Evolutionary conservation across 2,888 invertebrate species (phyloP).

Genomic region (Drosophila peninsularis): DNA sequence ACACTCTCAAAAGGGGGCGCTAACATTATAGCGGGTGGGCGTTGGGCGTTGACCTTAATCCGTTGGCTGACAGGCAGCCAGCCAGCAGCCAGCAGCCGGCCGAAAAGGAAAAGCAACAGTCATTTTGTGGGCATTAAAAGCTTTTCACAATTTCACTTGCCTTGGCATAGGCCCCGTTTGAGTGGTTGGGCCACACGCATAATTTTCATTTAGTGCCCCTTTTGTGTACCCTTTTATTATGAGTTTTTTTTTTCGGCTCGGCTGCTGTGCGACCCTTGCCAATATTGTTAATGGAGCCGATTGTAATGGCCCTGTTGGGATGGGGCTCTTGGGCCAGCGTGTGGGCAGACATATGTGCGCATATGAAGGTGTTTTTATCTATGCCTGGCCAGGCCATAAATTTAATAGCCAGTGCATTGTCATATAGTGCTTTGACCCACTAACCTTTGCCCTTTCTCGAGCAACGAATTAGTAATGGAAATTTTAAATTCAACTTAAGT

Average conservation of each 20-base stretch:
- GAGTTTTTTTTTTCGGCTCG: not conserved
- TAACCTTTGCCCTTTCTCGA: conserved; percentile 13
- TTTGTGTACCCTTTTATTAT: conserved; percentile 32
- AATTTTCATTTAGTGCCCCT: conserved; percentile 73
- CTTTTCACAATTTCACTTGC: conserved; percentile 62
- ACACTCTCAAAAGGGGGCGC: conserved; percentile 14
- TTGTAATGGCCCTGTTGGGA: conserved; percentile 59
- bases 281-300: conserved; percentile 76
- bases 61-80: conserved; percentile 6
- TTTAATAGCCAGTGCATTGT: conserved; percentile 49
- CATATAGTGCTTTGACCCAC: conserved; percentile 13
- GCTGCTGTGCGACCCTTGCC: conserved; percentile 35
- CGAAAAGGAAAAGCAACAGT: conserved; percentile 51
- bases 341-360: conserved; percentile 51
- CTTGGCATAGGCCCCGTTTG: conserved; percentile 31
- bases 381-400: conserved; percentile 47
- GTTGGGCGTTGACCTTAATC: conserved; percentile 32
- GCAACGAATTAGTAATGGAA: conserved; percentile 3
- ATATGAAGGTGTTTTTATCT: conserved; percentile 50
- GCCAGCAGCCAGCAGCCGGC: conserved; percentile 10
- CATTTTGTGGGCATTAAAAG: conserved; percentile 70
- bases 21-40: conserved; percentile 3
- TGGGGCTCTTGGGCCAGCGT: conserved; percentile 7
- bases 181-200: conserved; percentile 57
- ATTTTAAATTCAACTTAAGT: not conserved